phyloP scores from a whole-genome alignment of 2,113 vertebrate genomes.

The Jaculus jaculus region DNA sequence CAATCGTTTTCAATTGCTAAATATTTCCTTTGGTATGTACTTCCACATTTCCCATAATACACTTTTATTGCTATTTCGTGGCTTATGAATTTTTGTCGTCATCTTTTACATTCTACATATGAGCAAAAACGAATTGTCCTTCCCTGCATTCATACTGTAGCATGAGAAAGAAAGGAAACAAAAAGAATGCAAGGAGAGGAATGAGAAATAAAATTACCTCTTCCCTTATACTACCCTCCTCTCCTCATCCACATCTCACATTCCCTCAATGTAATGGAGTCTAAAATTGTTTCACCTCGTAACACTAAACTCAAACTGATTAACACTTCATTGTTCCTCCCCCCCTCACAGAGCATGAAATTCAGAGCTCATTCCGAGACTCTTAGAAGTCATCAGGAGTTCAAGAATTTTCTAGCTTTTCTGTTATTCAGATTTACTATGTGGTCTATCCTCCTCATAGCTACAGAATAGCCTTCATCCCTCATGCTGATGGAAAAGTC shows the following conservation, averaged over 20 bases:
- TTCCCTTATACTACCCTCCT: too few relatives aligned
- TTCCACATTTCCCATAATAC: slow-evolving; percentile 43
- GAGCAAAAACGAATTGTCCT: background rate
- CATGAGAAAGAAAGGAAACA: background rate
- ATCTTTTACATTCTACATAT: slow-evolving; percentile 34
- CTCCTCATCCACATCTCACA: background rate
- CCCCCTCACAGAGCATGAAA: background rate
- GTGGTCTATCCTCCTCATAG: background rate
- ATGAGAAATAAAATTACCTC: too few relatives aligned
- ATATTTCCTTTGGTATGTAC: slow-evolving; percentile 37
- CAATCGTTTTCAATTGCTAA: slow-evolving; percentile 52
- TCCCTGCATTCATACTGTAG: background rate
- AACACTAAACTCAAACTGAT: background rate
- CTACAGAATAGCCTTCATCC: background rate
- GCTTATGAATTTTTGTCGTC: slow-evolving; percentile 41
- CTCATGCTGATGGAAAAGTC: background rate
- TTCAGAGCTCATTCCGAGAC: background rate
- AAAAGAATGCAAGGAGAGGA: too few relatives aligned
- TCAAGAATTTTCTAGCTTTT: background rate
- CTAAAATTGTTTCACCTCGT: background rate
- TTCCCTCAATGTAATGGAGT: background rate
- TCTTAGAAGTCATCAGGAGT: background rate
- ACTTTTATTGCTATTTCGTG: slow-evolving; percentile 38
- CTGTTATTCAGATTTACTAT: background rate
- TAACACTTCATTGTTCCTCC: slow-evolving; percentile 24